Base-by-base conservation (phyloP, 2,797 vertebrate species). In the Micromesistius poutassou region DNA sequence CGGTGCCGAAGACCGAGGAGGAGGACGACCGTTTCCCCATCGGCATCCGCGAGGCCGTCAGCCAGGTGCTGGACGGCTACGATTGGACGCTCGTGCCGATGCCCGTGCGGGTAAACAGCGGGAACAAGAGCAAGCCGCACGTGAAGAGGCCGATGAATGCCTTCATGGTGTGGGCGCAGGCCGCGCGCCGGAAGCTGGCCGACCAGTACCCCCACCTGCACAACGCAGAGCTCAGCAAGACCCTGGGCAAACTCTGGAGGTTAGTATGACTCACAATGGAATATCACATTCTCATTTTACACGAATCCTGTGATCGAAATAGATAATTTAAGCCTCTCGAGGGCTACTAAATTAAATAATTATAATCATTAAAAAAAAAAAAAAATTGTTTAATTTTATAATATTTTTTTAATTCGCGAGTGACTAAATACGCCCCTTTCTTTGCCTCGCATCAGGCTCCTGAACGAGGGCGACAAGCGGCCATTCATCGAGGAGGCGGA, bases 51-150 rank as follows among this genome's bases (percentile, higher is more conserved):
- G 97, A 99, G 90, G 98, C 98, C 1, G 98, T 99, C 81, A 98
- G 97, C 87, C 98, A 99, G 93, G 97, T 99, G 89, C 92, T 99
- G 89, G 97, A 97, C 0, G 97, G 98, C 76, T 99, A 99, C 77
- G 98, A 99, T 94, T 99, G 98, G 98, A 99, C 97, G 76, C 95
- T 99, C 79, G 97, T 99, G 89, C 98, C 98, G 40, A 98, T 99
- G 97, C 98, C 98, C 0, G 97, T 99, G 89, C 95, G 98, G 77
- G 97, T 97, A 80, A 98, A 97, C 92, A 96, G 96, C 86, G 96
- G 96, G 85, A 97, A 93, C 93, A 99, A 99, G 92, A 93, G 94
- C 77, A 99, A 98, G 78, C 97, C 96, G 35, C 96, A 97, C 0
- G 96, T 96, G 50, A 96, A 96, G 83, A 86, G 95, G 77, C 95